These are phyloP conservation scores for Gandaritis pyraliata DNA, from an alignment of 2,888 invertebrate species.

Conservation along the genomic window DNA sequence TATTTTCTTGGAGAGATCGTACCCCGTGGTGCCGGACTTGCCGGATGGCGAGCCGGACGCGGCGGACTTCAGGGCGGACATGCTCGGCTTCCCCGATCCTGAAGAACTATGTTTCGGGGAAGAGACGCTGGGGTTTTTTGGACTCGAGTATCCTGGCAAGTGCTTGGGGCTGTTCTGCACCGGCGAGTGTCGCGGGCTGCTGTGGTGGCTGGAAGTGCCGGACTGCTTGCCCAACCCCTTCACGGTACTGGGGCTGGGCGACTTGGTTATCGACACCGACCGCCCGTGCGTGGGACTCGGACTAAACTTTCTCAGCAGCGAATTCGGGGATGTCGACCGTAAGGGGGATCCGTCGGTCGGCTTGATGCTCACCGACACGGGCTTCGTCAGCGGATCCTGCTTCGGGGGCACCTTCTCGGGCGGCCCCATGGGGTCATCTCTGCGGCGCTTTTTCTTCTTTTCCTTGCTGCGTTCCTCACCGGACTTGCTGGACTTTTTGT, in stretches of 20 bases:
- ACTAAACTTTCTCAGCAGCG: constrained; percentile 87
- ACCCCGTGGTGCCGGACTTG: constrained; percentile 83
- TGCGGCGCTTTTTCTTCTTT: constrained; percentile 90
- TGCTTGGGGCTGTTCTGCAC: constrained; percentile 91
- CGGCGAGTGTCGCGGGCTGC: constrained; percentile 91
- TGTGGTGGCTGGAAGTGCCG: constrained; percentile 82
- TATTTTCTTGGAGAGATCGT: constrained; percentile 83
- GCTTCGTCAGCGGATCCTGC: constrained; percentile 88
- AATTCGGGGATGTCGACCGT: constrained; percentile 87
- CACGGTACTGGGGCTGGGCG: constrained; percentile 78
- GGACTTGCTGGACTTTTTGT: constrained; percentile 76
- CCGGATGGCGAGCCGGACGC: constrained; percentile 88
- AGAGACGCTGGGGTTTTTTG: constrained; percentile 90
- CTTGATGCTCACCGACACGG: constrained; percentile 90
- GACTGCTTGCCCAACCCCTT: constrained; percentile 77
- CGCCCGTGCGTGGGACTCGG: constrained; percentile 89
- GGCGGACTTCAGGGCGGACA: constrained; percentile 94
- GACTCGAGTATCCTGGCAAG: constrained; percentile 88
- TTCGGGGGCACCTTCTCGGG: constrained; percentile 92
- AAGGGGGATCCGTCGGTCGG: constrained; percentile 86
- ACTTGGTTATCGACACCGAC: constrained; percentile 86
- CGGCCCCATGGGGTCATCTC: constrained; percentile 92
- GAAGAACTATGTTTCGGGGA: constrained; percentile 91
- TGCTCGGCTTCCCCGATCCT: constrained; percentile 93
- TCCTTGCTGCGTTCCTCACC: constrained; percentile 81